Evolutionary conservation across 2,888 invertebrate genomes (phyloP).

Genomic region (Drosophila fulvimacula): DNA sequence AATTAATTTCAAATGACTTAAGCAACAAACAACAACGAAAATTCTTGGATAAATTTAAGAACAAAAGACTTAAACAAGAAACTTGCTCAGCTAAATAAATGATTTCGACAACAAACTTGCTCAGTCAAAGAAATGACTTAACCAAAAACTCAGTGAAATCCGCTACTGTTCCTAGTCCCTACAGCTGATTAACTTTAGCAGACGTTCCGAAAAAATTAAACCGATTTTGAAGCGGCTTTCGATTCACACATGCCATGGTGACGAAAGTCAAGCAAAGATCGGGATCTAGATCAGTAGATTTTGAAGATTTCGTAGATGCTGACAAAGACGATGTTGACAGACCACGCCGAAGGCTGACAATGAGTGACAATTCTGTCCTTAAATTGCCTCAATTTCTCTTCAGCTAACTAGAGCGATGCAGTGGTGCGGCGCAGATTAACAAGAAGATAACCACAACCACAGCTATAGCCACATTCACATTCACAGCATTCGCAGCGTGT

Average conservation of each 20-base stretch:
- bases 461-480: slow-evolving; percentile 1
- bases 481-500: slow-evolving; percentile 28
- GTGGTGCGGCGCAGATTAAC: slow-evolving; percentile 1
- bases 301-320: slow-evolving; percentile 17
- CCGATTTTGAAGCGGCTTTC: slow-evolving; percentile 27
- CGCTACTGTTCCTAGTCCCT: neutral
- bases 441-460: slow-evolving; percentile 17
- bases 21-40: too few species aligned
- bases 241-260: slow-evolving; percentile 39
- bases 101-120: slow-evolving; percentile 24
- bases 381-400: slow-evolving; percentile 66
- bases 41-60: too few species aligned
- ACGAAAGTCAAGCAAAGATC: slow-evolving; percentile 44
- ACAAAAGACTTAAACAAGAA: slow-evolving; percentile 7
- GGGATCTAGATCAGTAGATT: slow-evolving; percentile 40
- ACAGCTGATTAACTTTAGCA: slow-evolving; percentile 21
- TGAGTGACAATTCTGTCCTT: slow-evolving; percentile 27
- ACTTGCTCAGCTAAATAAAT: slow-evolving; percentile 8
- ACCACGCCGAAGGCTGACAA: slow-evolving; percentile 35
- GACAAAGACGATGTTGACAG: slow-evolving; percentile 64
- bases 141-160: slow-evolving; percentile 11
- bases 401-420: slow-evolving; percentile 59
- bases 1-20: too few species aligned
- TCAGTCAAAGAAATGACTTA: slow-evolving; percentile 22
- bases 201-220: neutral